phyloP scores from a whole-genome alignment of 2,888 invertebrate species.

The Darwinula stevensoni region DNA sequence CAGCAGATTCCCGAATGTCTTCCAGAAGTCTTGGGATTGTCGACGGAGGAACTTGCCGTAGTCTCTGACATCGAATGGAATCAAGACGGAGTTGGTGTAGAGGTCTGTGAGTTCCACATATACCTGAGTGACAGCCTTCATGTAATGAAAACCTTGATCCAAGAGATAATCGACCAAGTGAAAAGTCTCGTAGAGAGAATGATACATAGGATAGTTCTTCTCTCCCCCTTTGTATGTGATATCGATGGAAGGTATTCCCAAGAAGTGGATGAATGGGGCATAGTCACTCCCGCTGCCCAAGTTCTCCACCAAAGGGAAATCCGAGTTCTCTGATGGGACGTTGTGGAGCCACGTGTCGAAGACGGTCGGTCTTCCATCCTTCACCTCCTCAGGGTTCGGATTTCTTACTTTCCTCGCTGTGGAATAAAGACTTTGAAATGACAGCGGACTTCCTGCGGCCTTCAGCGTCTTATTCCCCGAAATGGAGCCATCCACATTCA shows the following conservation, averaged over 20 bases:
- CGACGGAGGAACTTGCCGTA: constrained; percentile 10
- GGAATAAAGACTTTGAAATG: background rate
- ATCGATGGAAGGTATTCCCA: constrained; percentile 19
- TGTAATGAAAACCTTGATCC: constrained; percentile 14
- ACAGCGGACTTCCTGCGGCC: background rate
- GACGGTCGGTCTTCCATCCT: constrained; percentile 11
- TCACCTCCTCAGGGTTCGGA: constrained; percentile 13
- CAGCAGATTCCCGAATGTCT: constrained; percentile 4
- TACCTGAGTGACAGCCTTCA: constrained; percentile 10
- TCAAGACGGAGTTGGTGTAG: constrained; percentile 14
- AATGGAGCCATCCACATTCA: constrained; percentile 11
- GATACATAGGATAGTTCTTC: constrained; percentile 17
- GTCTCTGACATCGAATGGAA: constrained; percentile 15
- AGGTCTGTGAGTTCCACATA: constrained; percentile 15
- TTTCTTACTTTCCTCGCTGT: constrained; percentile 7
- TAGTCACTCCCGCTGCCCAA: constrained; percentile 20
- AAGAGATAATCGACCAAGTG: constrained; percentile 14
- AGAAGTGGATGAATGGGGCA: constrained; percentile 16
- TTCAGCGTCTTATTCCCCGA: constrained; percentile 1
- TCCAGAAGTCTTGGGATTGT: constrained; percentile 6
- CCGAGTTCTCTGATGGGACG: constrained; percentile 9
- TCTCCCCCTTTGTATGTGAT: too few species aligned
- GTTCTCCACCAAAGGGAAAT: constrained; percentile 11
- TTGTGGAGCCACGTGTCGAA: constrained; percentile 14
- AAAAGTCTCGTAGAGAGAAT: constrained; percentile 16